Evolutionary conservation across 2,113 vertebrate genomes (phyloP).

Genomic region (Cynopterus brachyotis): DNA sequence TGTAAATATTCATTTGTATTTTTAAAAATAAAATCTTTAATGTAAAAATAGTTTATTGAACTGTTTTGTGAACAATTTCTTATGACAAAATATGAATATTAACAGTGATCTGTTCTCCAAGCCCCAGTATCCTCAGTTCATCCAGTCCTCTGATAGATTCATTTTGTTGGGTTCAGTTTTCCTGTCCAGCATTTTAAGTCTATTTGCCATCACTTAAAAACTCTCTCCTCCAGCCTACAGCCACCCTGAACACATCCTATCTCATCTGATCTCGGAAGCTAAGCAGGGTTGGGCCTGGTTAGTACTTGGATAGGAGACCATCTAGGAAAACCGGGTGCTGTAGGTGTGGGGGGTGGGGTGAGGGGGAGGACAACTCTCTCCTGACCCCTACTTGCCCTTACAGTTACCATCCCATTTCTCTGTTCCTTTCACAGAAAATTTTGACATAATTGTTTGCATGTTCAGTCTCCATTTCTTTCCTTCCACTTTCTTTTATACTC

Average conservation of each 20-base stretch:
- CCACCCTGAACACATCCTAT: too few relatives aligned
- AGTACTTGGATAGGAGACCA: too few relatives aligned
- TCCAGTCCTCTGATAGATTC: neutral
- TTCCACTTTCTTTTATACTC: neutral
- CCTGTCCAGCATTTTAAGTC: neutral
- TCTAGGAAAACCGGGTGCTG: too few relatives aligned
- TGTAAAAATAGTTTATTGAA: conserved; percentile 47
- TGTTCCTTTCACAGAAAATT: neutral
- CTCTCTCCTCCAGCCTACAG: neutral
- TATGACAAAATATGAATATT: neutral
- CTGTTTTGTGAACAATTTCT: conserved; percentile 35
- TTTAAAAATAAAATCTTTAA: conserved; percentile 42
- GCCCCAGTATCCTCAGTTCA: neutral
- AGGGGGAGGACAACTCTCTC: neutral
- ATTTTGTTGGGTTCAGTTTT: neutral
- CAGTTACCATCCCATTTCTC: neutral
- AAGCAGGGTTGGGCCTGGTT: too few relatives aligned
- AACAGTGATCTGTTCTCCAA: neutral
- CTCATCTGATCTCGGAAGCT: too few relatives aligned
- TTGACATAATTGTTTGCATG: neutral
- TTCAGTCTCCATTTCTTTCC: neutral
- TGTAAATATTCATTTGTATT: conserved; percentile 39
- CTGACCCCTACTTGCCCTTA: neutral
- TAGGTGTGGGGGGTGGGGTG: too few relatives aligned
- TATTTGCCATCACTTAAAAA: neutral